Evolutionary conservation across 1,140 invertebrate species (phyloP), one percentile per base, ranked within the genome.

Genomic region (Cydia amplana): DNA sequence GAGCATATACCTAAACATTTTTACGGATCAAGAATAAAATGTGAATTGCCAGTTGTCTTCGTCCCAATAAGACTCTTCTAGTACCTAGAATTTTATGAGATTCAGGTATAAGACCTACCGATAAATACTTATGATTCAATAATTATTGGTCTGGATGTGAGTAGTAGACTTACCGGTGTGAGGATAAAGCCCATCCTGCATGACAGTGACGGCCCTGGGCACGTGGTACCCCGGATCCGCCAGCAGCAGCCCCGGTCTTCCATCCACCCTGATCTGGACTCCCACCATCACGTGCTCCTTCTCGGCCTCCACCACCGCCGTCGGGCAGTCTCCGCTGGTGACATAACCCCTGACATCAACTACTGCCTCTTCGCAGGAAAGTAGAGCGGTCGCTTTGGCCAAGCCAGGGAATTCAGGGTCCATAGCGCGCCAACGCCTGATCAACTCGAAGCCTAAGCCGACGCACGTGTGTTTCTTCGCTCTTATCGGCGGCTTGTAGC

Each of bases 181-280:
- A 4, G 98, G 98, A 91, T 97, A 97, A 32, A 93, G 91, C 72
- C 95, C 93, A 87, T 98, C 97, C 23, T 94, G 92, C 97, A 98
- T 98, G 28, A 98, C 96, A 23, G 97, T 97, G 63, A 98, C 94
- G 18, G 97, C 96, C 49, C 96, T 93, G 25, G 96, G 95, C 55
- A 98, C 95, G 87, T 98, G 98, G 90, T 98, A 98, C 9, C 98
- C 98, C 0, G 97, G 97, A 93, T 98, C 97, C 18, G 97, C 94
- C 3, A 98, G 93, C 87, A 98, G 91, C 20, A 97, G 93, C 12
- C 97, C 97, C 0, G 89, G 87, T 46, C 97, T 94, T 16, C 95
- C 96, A 23, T 94, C 95, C 46, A 98, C 95, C 74, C 94, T 85
- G 70, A 98, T 94, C 80, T 95, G 95, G 81, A 98, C 91, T 75